phyloP scores from a whole-genome alignment of 2,113 vertebrate genomes.

The Suncus etruscus region DNA sequence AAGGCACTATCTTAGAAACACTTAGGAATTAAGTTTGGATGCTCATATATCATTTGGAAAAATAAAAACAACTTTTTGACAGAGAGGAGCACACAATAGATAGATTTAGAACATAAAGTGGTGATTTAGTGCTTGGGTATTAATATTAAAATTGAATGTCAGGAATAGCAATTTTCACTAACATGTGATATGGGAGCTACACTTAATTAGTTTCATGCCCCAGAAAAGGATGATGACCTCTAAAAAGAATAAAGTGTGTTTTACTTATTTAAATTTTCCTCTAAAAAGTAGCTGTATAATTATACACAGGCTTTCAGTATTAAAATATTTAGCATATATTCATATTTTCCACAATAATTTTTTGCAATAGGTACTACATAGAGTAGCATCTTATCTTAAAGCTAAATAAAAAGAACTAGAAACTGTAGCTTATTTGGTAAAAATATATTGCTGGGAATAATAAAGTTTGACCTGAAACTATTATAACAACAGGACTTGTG shows the following conservation, averaged over 20 bases:
- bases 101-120: not conserved
- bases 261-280: not conserved
- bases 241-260: not conserved
- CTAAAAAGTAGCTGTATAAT: conserved; percentile 4
- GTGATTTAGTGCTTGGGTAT: not conserved
- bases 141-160: conserved; percentile 43
- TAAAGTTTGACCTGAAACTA: not conserved
- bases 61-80: not conserved
- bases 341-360: conserved; percentile 1
- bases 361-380: not conserved
- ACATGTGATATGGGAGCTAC: not conserved
- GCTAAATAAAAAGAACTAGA: not conserved
- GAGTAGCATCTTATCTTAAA: not conserved
- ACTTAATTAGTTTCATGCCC: not conserved
- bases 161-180: not conserved
- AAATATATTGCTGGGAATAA: not conserved
- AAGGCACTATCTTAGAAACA: not conserved
- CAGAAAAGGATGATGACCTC: not conserved
- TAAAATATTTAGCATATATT: conserved; percentile 15
- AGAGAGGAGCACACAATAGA: not conserved
- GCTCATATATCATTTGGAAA: not conserved
- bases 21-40: not conserved
- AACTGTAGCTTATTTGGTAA: not conserved
- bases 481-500: not conserved
- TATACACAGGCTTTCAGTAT: not conserved